Base-by-base conservation (phyloP, 2,113 vertebrate genomes). In the Chaetura pelagica region DNA sequence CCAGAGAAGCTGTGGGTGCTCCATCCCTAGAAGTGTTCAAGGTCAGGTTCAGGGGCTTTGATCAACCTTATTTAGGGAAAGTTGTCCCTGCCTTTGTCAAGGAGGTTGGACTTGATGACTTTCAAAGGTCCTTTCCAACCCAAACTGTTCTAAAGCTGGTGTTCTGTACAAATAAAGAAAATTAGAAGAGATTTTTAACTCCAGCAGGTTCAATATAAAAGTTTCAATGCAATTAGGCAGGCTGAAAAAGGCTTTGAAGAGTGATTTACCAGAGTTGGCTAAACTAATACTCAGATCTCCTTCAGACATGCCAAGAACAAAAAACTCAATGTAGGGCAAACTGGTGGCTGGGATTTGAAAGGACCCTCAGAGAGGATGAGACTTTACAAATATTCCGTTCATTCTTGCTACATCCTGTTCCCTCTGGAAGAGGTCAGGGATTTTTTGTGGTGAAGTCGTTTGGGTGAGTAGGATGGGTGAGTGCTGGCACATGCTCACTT, bases 341-440 rank as follows among this genome's bases (percentile, higher is more conserved):
- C 58, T 68, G 63, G 32, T 79, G 58, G 40, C 71, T 90, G 67
- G 35, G 63, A 55, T 92, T 77, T 80, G 86, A 88, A 92, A 94
- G 86, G 63, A 29, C 3, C 7, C 46, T 80, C 34, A 85, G 82
- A 95, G 67, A 82, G 59, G 79, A 86, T 46, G 51, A 76, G 46
- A 67, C 51, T 34, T 80, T 59, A 91, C 62, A 91, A 71, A 55
- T 84, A 81, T 84, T 95, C 91, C 51, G 67, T 91, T 96, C 77
- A 87, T 96, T 91, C 71, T 78, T 94, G 44, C 76, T 92, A 52
- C 63, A 84, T 96, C 94, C 92, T 87, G 85, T 94, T 85, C 79
- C 15, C 49, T 87, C 72, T 92, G 54, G 48, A 90, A 94, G 88
- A 90, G 54, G 54, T 94, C 74, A 55, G 27, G 35, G 62, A 15